Evolutionary conservation across 2,888 invertebrate species (phyloP).

Genomic region (Ophion ventricosus): DNA sequence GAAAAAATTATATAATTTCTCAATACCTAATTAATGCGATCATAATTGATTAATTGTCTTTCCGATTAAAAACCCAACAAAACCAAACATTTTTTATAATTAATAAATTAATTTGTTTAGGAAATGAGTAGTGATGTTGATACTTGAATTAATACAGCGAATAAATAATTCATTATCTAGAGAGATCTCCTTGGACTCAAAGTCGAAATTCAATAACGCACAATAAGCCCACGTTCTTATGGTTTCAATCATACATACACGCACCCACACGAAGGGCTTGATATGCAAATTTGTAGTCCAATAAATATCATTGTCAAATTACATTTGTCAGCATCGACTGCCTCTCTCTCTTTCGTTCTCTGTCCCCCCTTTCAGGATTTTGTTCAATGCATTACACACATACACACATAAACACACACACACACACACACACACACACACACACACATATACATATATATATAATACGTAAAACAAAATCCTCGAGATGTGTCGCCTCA

Average conservation of each 20-base stretch:
- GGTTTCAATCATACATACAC: background rate
- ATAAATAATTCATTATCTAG: background rate
- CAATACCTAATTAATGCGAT: too few relatives aligned
- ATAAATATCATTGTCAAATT: slow-evolving; percentile 24
- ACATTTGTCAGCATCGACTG: slow-evolving; percentile 18
- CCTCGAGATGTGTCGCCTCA: background rate
- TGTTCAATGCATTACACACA: too few relatives aligned
- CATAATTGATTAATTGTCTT: background rate
- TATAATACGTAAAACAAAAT: background rate
- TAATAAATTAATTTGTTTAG: too few relatives aligned
- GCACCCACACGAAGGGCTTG: background rate
- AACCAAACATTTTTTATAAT: background rate
- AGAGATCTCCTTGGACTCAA: background rate
- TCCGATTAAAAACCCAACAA: background rate
- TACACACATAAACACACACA: too few relatives aligned
- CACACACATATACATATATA: too few relatives aligned
- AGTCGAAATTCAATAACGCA: background rate
- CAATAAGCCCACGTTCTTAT: background rate
- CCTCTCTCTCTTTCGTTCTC: background rate
- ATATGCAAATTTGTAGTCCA: slow-evolving; percentile 42
- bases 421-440: too few relatives aligned
- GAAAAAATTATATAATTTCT: too few relatives aligned
- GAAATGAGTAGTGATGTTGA: too few relatives aligned
- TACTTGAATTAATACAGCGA: background rate
- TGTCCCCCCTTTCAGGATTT: too few relatives aligned